Conservation (phyloP, 2,113 vertebrate genomes). For the Trinectes maculatus region DNA sequence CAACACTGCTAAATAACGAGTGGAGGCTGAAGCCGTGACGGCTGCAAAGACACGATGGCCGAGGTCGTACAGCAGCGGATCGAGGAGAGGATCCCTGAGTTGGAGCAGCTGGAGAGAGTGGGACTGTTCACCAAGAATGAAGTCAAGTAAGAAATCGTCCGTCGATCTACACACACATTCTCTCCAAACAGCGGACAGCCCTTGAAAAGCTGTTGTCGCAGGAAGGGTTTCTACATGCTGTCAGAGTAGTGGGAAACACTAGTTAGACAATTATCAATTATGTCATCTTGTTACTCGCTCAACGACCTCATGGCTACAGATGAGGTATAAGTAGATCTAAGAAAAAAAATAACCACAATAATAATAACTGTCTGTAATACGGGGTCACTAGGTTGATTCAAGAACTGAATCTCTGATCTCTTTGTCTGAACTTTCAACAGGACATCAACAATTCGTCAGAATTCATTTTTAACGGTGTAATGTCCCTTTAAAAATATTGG, state of each 20-base stretch:
- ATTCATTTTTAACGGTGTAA: no score
- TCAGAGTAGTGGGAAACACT: no score
- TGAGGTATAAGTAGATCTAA: not conserved
- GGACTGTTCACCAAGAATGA: constrained; percentile 90
- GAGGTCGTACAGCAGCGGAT: constrained; percentile 89
- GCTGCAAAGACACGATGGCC: constrained; percentile 83
- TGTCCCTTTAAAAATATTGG: no score
- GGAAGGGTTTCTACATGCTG: no score
- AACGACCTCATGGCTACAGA: not conserved
- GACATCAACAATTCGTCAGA: no score
- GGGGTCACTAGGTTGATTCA: no score
- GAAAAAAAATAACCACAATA: not conserved
- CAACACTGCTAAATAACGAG: not conserved
- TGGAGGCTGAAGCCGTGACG: not conserved
- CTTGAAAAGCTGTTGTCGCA: no score
- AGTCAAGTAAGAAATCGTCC: constrained; percentile 83
- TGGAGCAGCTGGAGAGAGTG: constrained; percentile 92
- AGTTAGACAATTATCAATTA: not conserved
- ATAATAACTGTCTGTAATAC: no score
- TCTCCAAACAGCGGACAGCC: not conserved
- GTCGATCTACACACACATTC: no score
- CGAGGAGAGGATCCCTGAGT: constrained; percentile 89
- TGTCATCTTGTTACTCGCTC: not conserved
- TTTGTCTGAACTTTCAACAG: no score
- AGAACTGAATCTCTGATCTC: no score